Evolutionary conservation across 2,113 vertebrate genomes (phyloP).

Genomic region (Tretioscincus oriximinensis): DNA sequence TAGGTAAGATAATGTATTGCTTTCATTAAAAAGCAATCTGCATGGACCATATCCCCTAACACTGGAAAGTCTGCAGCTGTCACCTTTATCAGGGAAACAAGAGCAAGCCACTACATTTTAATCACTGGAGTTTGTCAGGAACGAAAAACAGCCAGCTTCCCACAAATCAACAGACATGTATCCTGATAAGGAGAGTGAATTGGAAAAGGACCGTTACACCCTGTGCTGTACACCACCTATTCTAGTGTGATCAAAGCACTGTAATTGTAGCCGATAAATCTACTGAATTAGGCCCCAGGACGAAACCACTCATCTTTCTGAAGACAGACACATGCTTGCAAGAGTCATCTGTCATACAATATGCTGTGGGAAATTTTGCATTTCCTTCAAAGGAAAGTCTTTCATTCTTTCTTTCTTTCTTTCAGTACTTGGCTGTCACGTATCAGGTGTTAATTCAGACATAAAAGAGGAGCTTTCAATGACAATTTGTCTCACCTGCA

Average conservation of each 20-base stretch:
- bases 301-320: conserved; percentile 61
- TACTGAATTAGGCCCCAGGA: conserved; percentile 64
- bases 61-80: conserved; percentile 83
- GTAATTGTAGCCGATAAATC: conserved; percentile 80
- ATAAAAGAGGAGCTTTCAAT: too few relatives aligned
- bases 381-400: conserved; percentile 21
- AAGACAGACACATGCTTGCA: conserved; percentile 59
- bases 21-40: conserved; percentile 91
- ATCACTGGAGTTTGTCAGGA: conserved; percentile 90
- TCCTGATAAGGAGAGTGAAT: conserved; percentile 82
- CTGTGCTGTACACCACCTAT: conserved; percentile 70
- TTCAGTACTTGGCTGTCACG: too few relatives aligned
- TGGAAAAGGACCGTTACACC: conserved; percentile 74
- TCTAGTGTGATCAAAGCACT: conserved; percentile 77
- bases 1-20: conserved; percentile 88
- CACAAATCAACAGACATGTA: conserved; percentile 89
- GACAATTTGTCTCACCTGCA: too few relatives aligned
- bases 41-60: conserved; percentile 85
- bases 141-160: conserved; percentile 87
- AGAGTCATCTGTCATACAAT: conserved; percentile 29
- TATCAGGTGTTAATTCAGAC: too few relatives aligned
- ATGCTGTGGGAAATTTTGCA: conserved; percentile 28
- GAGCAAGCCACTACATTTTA: conserved; percentile 88
- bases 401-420: too few relatives aligned
- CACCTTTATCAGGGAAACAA: conserved; percentile 85